Conservation (phyloP, 2,797 vertebrate genomes). For the Acanthopagrus latus region DNA sequence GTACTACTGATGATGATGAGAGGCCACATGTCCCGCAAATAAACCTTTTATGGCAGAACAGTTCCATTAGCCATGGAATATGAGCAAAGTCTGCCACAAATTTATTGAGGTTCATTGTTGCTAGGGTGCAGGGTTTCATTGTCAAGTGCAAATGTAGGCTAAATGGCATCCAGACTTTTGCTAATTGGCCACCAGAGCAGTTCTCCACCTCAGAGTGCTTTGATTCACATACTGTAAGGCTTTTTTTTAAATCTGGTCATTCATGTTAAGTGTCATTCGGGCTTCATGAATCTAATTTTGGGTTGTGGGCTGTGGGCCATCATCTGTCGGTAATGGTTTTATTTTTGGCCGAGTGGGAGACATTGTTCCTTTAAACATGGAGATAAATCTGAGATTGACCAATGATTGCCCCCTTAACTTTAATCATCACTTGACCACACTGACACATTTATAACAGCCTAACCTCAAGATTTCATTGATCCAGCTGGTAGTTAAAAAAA, state of each 20-base stretch:
- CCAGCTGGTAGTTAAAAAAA: constrained; percentile 59
- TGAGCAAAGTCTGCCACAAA: constrained; percentile 46
- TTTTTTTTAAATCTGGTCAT: constrained; percentile 57
- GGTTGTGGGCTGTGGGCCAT: constrained; percentile 33
- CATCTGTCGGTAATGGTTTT: constrained; percentile 44
- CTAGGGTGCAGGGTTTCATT: constrained; percentile 46
- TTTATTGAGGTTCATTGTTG: constrained; percentile 65
- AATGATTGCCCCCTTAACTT: constrained; percentile 24
- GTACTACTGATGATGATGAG: constrained; percentile 52
- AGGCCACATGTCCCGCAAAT: constrained; percentile 63
- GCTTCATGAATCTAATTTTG: constrained; percentile 36
- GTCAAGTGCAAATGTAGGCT: constrained; percentile 46
- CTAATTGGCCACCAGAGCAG: constrained; percentile 66
- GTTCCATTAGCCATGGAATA: constrained; percentile 64
- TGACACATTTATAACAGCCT: constrained; percentile 43
- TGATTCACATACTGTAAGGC: constrained; percentile 31
- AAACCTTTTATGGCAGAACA: constrained; percentile 56
- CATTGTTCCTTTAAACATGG: constrained; percentile 41
- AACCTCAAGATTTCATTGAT: constrained; percentile 55
- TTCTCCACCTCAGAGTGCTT: constrained; percentile 46
- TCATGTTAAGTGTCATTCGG: constrained; percentile 37
- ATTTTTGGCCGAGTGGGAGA: constrained; percentile 37
- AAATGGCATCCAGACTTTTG: constrained; percentile 59
- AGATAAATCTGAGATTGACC: constrained; percentile 37
- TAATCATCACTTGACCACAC: constrained; percentile 45